Evolutionary conservation across 2,888 invertebrate genomes (phyloP), one percentile per base, ranked within the genome.

Genomic region (Parthenolecanium corni): DNA sequence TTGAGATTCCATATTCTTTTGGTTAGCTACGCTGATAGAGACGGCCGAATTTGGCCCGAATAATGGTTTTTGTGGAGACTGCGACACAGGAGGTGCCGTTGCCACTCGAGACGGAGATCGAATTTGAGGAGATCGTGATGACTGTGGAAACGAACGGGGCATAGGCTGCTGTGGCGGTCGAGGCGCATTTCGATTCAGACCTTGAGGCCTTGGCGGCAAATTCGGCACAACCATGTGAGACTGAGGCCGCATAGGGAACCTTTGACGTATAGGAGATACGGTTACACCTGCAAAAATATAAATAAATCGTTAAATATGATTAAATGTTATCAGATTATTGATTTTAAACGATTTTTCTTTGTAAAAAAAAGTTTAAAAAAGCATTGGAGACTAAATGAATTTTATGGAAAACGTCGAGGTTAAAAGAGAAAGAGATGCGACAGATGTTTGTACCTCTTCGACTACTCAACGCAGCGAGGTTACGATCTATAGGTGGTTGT

Each of bases 221-320:
- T 14, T 38, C 9, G 14, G 12, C 25, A 75, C 74, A 23, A 75
- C 74, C 64, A 75, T 74, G 14, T 73, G 75, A 16, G 74, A 72
- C 67, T 74, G 75, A 67, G 75, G 74, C 62, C 75, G 71, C 47
- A 68, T 64, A 52, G 52, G 65, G 42, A 65, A 65, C 20, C 66
- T 62, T 25, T 65, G 65, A 14, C 66, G 38, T 36, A 65, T 49
- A 5, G 62, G 66, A 40, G 64, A 62, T 31, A 65, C 52, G 49
- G 64, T 49, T 23, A 40, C 25, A 40, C 64, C 65, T 66, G 31
- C 3, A 56, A 64, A 52, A 5, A 38, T 20, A 53, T 14, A 25
- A 6, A 52, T 9, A 44, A 44, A 4, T 14, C 4, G 18, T 6
- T 44, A 44, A 16, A 16, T 44, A n/a, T 16, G 18, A 44, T 44